Evolutionary conservation across 2,888 invertebrate species (phyloP), one percentile per base, ranked within the genome.

Genomic region (Theretra japonica): DNA sequence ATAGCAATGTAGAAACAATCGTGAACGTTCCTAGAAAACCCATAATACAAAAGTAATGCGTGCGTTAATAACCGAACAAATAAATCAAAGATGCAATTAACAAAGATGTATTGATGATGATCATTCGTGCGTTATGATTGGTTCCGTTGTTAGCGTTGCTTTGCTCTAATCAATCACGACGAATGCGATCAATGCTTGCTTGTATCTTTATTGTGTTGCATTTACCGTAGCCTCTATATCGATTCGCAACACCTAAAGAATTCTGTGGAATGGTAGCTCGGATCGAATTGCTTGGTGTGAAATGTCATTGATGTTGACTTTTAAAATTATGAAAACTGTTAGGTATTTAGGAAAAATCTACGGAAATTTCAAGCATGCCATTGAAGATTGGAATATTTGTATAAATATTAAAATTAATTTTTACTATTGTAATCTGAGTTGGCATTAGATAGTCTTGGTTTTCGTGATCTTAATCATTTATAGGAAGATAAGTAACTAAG

Each of bases 51-150:
- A 48, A 17, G 65, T 17, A 65, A 65, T 48, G 48, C 65, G 48
- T 65, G 65, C 65, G 65, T 65, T 65, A 65, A 48, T 65, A 65
- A 65, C 48, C 23, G 17, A 65, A 48, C 41, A 65, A 65, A 65
- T 65, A 65, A 65, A 65, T 65, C 65, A 65, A 41, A 65, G 23
- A 23, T 23, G 41, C 65, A 70, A 70, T 70, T 56, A 41, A 41
- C 41, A 50, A 53, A 28, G 50, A 41, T 21, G n/a, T 62, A 76
- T 79, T 73, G 77, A 74, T 70, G 68, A 76, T 77, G 71, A 68
- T n/a, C 72, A 74, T 48, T 80, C 79, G 79, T 78, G 79, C 79
- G 73, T 72, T 72, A 59, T 72, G 50, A 62, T 65, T 56, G 56
- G 70, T 71, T 62, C 62, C 70, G 62, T 71, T 71, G 70, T 65